Percentiles rank a stretch among this genome's conserved stretches.
phyloP scores from a whole-genome alignment of 2,113 vertebrate species.

The Gobio gobio region DNA sequence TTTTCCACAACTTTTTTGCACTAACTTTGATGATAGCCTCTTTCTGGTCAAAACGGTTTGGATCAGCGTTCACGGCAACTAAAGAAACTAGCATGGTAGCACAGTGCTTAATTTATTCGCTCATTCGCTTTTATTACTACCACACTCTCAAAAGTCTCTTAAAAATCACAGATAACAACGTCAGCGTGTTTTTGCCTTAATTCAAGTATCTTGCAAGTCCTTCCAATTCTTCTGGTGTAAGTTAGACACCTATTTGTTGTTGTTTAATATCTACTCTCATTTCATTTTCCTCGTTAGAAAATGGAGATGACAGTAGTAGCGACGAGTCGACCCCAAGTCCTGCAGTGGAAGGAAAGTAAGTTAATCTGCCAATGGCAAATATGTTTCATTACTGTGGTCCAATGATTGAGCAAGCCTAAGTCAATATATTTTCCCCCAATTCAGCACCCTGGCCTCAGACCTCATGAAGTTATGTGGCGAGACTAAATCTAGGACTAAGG shows the following conservation, averaged over 20 bases:
- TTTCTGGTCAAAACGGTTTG: constrained; percentile 18
- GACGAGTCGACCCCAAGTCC: constrained; percentile 91
- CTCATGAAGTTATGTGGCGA: constrained; percentile 93
- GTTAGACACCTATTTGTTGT: neutral
- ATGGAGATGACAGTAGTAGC: constrained; percentile 90
- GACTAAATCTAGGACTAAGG: constrained; percentile 91
- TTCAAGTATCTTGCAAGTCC: neutral
- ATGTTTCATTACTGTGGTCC: neutral
- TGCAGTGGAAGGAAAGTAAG: constrained; percentile 89
- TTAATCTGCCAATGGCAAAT: neutral
- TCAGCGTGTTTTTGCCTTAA: neutral
- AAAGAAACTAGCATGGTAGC: constrained; percentile 67
- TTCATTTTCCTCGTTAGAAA: constrained; percentile 76
- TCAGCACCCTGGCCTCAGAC: constrained; percentile 86
- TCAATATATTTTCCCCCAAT: constrained; percentile 24
- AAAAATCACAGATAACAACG: constrained; percentile 6
- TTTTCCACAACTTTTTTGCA: constrained; percentile 10
- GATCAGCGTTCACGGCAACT: constrained; percentile 41
- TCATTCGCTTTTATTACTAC: constrained; percentile 66
- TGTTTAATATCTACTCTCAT: neutral
- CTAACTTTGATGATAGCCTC: constrained; percentile 29
- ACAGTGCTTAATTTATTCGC: constrained; percentile 58
- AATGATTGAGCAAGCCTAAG: neutral
- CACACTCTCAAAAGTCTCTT: constrained; percentile 15
- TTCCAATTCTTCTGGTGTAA: neutral